These are phyloP conservation scores for Centropyge bicolor DNA, from an alignment of 2,797 vertebrate species.

Conservation along the genomic window DNA sequence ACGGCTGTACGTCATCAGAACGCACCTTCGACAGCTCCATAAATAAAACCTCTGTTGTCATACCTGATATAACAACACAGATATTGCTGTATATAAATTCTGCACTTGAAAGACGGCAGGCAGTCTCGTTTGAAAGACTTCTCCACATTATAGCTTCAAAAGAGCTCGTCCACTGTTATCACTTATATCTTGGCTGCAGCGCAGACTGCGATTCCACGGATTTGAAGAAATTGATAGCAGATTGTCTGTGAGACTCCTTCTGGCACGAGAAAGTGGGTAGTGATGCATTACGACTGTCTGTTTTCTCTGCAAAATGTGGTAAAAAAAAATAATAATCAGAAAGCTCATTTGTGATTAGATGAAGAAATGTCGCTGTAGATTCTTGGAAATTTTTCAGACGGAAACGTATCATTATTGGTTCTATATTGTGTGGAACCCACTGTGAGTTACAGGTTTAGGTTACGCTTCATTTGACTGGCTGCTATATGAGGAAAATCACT, in stretches of 20 bases:
- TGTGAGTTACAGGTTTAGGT: slow-evolving; percentile 84
- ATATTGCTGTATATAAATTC: slow-evolving; percentile 71
- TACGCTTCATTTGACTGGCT: slow-evolving; percentile 74
- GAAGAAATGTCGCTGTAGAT: slow-evolving; percentile 84
- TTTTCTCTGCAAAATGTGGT: slow-evolving; percentile 81
- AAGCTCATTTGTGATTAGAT: slow-evolving; percentile 86
- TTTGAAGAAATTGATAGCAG: slow-evolving; percentile 93
- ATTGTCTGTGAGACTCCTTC: slow-evolving; percentile 84
- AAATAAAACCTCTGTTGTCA: slow-evolving; percentile 83
- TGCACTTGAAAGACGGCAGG: slow-evolving; percentile 71
- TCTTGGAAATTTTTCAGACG: slow-evolving; percentile 83
- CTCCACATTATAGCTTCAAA: slow-evolving; percentile 90
- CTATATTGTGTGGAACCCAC: slow-evolving; percentile 18
- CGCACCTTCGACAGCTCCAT: slow-evolving; percentile 23
- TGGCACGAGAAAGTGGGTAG: slow-evolving; percentile 85
- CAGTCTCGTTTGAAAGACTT: slow-evolving; percentile 85
- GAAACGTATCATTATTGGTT: slow-evolving; percentile 82
- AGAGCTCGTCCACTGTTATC: slow-evolving; percentile 88
- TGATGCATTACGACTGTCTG: slow-evolving; percentile 87
- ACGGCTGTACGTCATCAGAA: slow-evolving; percentile 19
- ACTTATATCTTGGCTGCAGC: slow-evolving; percentile 92
- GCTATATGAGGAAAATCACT: slow-evolving; percentile 77
- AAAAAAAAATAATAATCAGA: slow-evolving; percentile 87
- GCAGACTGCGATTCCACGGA: slow-evolving; percentile 86
- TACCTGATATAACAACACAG: slow-evolving; percentile 68